Evolutionary conservation across 2,113 vertebrate genomes (phyloP).

Genomic region (Labrus mixtus): DNA sequence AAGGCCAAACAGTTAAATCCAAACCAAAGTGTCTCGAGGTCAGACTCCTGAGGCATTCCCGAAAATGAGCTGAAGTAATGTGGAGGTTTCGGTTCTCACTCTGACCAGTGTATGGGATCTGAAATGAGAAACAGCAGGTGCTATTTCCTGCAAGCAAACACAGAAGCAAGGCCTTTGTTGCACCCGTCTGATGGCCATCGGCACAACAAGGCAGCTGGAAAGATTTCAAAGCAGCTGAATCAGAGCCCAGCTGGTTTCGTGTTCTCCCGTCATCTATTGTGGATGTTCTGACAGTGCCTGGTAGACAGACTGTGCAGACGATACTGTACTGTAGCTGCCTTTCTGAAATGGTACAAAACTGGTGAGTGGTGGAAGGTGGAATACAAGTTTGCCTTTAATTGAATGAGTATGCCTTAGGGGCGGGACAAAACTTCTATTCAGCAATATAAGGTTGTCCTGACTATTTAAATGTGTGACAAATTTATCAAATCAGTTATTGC

Average conservation of each 20-base stretch:
- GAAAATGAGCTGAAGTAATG: slow-evolving; percentile 46
- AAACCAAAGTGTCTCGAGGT: slow-evolving; percentile 16
- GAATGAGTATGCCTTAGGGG: no score
- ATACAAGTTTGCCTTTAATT: neutral
- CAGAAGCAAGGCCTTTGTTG: slow-evolving; percentile 63
- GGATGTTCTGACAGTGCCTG: slow-evolving; percentile 45
- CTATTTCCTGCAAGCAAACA: slow-evolving; percentile 57
- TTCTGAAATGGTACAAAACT: neutral
- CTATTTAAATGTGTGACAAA: no score
- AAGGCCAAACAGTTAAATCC: slow-evolving; percentile 17
- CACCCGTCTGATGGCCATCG: slow-evolving; percentile 62
- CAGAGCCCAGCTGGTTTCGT: slow-evolving; percentile 60
- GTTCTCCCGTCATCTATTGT: slow-evolving; percentile 64
- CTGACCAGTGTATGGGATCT: slow-evolving; percentile 57
- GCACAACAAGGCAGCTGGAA: slow-evolving; percentile 67
- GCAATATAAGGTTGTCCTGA: no score
- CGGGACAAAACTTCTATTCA: no score
- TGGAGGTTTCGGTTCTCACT: slow-evolving; percentile 42
- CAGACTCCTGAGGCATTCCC: slow-evolving; percentile 43
- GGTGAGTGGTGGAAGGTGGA: neutral
- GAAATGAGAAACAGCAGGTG: slow-evolving; percentile 74
- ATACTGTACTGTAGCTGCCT: slow-evolving; percentile 11
- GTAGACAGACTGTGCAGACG: slow-evolving; percentile 20
- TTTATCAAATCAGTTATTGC: no score
- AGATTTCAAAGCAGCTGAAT: slow-evolving; percentile 62